Base-by-base conservation (phyloP, 2,113 vertebrate genomes). In the Astatotilapia flaviijosephi region DNA sequence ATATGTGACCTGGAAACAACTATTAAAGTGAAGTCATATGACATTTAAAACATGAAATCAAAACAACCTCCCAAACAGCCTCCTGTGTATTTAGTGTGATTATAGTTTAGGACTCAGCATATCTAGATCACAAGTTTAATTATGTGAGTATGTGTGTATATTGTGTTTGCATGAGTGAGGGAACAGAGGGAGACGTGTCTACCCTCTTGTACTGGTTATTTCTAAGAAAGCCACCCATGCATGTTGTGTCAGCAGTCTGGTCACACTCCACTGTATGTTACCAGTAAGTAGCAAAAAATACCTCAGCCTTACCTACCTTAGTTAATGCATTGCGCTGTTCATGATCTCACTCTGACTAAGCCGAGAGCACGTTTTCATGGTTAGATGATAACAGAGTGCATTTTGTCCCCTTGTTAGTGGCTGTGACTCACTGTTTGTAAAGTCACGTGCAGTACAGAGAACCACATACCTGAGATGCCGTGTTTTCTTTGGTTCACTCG, bases 401-500 rank as follows among this genome's bases (percentile, higher is more conserved):
- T 89, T 73, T 83, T 62, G 28, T 51, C 49, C 33, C 42, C 21
- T 85, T 84, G 65, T 55, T 35, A 86, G 83, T 21, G 33, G n/a
- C 4, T 35, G 21, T 89, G 84, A 92, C 83, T 91, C 82, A 89
- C 19, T 60, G 77, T 56, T 70, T 5, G 77, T 54, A 47, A 87
- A 90, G 88, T 26, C 51, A 5, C 6, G n/a, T 65, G 14, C 6
- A 7, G 31, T 79, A 68, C 28, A 58, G 17, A 55, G 4, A 80
- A 26, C 80, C 65, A 40, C 85, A 94, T 91, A 77, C 86, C 87
- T 83, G 65, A 88, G 80, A 88, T 84, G 12, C 45, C 6, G 13
- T 11, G 12, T 80, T 80, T 75, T 56, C 77, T 70, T 58, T 58
- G 35, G 42, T 84, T 80, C 26, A 6, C 45, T 82, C n/a, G 40